Evolutionary conservation across 2,797 vertebrate species (phyloP).

Genomic region (Melanotaenia parkinsoni): DNA sequence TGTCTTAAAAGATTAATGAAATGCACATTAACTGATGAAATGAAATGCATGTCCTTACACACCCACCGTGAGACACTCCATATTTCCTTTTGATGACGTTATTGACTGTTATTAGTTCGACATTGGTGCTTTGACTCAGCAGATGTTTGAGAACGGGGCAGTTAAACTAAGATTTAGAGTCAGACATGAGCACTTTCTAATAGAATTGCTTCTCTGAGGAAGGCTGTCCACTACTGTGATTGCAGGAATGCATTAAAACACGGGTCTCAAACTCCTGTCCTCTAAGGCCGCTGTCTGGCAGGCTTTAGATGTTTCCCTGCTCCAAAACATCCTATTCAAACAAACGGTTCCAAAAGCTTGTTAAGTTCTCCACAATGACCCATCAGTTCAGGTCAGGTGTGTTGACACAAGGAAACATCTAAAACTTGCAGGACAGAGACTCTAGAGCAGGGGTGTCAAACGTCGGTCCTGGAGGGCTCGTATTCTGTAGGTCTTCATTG

Average conservation of each 20-base stretch:
- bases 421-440: too few relatives aligned
- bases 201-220: not conserved
- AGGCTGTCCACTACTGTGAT: not conserved
- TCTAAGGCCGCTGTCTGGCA: not conserved
- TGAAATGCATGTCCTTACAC: conserved; percentile 17
- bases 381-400: too few relatives aligned
- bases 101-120: conserved; percentile 47
- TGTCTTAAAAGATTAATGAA: not conserved
- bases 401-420: too few relatives aligned
- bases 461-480: too few relatives aligned
- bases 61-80: conserved; percentile 1
- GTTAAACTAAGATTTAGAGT: conserved; percentile 34
- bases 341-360: too few relatives aligned
- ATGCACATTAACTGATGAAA: conserved; percentile 16
- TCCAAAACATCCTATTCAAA: too few relatives aligned
- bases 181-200: not conserved
- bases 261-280: not conserved
- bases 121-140: conserved; percentile 42
- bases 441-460: too few relatives aligned
- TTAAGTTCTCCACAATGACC: too few relatives aligned
- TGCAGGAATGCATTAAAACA: not conserved
- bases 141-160: conserved; percentile 41
- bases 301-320: too few relatives aligned
- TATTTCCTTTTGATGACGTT: conserved; percentile 25
- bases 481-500: too few relatives aligned